Base-by-base conservation (phyloP, 2,888 invertebrate genomes). In the Formica aserva region DNA sequence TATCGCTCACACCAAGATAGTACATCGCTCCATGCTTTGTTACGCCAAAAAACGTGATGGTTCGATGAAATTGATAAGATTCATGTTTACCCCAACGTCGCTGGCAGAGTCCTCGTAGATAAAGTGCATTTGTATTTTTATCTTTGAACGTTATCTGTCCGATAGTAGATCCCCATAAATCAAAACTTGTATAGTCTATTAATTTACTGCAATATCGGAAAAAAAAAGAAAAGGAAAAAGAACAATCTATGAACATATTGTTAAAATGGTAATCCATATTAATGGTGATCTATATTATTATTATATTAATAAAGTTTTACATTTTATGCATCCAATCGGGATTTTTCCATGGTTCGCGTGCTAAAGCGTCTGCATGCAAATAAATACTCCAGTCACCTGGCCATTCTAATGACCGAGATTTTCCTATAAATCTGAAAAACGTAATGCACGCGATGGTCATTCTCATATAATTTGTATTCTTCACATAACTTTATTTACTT, bases 101-200 rank as follows among this genome's bases (percentile, higher is more conserved):
- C 85, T 96, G 95, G 62, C 95, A 95, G 0, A 95, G 90, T 1
- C 96, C 96, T 5, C 96, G 95, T 11, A 96, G 92, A 85, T 96
- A 95, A 32, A 97, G 74, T 90, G 92, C 92, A 92, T 89, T 86
- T 48, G 93, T 92, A 15, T 81, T 32, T 95, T 93, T 94, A 69
- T 95, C 94, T 82, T 95, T 95, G 0, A 95, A 94, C 76, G 95
- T 95, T 82, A 97, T 92, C 26, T 95, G 95, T 0, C 97, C 97
- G 86, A 96, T 95, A 26, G 96, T 91, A 0, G 95, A 95, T 5
- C 97, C 97, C 94, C 96, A 97, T 91, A 97, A 97, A 85, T 96
- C 95, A 94, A 96, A 96, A 71, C 96, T 96, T 3, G 94, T 94
- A 63, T 95, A 94, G 1, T 94, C 94, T 77, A 94, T 93, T 88